These are phyloP conservation scores for Mus spicilegus DNA, from an alignment of 2,113 vertebrate species.

Conservation along the genomic window DNA sequence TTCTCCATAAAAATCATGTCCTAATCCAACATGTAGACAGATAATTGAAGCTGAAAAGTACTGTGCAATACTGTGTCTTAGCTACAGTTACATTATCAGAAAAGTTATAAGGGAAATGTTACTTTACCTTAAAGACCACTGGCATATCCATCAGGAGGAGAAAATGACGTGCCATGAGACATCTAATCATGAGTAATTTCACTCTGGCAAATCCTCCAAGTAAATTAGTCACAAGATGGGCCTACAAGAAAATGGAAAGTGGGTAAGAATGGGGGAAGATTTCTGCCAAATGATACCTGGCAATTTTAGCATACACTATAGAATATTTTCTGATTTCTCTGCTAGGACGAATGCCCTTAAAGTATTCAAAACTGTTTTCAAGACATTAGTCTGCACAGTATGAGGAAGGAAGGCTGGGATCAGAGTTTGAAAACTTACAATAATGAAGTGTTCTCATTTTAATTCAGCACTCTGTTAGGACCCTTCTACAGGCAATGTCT, in stretches of 20 bases:
- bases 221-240: conserved; percentile 25
- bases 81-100: conserved; percentile 34
- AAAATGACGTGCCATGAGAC: not conserved
- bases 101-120: conserved; percentile 12
- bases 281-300: not conserved
- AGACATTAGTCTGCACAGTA: not conserved
- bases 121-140: not conserved
- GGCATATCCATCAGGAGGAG: not conserved
- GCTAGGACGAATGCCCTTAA: not conserved
- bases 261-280: not conserved
- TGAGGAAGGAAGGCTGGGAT: not conserved
- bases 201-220: conserved; percentile 1
- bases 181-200: conserved; percentile 38
- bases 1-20: conserved; percentile 33
- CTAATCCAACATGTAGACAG: not conserved
- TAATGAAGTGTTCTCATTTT: not conserved
- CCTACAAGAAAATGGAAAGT: not conserved
- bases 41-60: not conserved
- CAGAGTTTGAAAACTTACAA: not conserved
- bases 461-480: not conserved
- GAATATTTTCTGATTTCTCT: not conserved
- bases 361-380: conserved; percentile 3
- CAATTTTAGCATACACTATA: not conserved
- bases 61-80: not conserved
- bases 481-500: not conserved